Conservation (phyloP, 2,797 vertebrate species). For the Sarcoramphus papa region DNA sequence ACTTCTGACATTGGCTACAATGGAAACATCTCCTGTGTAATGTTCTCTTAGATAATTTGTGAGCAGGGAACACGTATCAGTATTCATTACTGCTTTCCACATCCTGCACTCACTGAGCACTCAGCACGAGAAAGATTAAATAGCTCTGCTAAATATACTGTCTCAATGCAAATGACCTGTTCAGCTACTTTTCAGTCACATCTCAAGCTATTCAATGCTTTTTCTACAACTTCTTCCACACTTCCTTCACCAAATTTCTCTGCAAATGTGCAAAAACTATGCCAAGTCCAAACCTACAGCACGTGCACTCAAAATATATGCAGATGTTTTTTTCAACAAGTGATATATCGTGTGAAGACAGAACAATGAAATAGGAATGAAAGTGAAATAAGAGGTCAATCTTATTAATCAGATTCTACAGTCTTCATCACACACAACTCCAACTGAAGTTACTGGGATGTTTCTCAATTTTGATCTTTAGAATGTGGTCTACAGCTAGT, state of each 20-base stretch:
- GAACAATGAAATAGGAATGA: not conserved
- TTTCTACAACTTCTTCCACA: not conserved
- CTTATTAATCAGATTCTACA: not conserved
- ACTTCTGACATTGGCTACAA: not conserved
- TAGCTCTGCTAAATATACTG: not conserved
- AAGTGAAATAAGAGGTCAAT: not conserved
- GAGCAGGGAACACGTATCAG: not conserved
- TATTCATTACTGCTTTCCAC: not conserved
- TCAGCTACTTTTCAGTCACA: not conserved
- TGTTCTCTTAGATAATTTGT: not conserved
- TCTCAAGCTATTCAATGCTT: not conserved
- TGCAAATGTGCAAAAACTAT: not conserved
- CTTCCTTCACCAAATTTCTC: not conserved
- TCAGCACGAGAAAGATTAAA: conserved; percentile 9
- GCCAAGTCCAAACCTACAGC: not conserved
- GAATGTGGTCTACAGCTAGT: not conserved
- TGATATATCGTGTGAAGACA: not conserved
- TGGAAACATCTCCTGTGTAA: not conserved
- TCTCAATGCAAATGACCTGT: not conserved
- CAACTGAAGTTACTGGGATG: not conserved
- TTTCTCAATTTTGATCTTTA: not conserved
- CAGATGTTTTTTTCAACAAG: not conserved
- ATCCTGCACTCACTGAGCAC: not conserved
- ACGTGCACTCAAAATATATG: not conserved
- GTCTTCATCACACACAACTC: not conserved